Evolutionary conservation across 2,888 invertebrate genomes (phyloP), one percentile per base, ranked within the genome.

Genomic region (Cylindroiulus punctatus): DNA sequence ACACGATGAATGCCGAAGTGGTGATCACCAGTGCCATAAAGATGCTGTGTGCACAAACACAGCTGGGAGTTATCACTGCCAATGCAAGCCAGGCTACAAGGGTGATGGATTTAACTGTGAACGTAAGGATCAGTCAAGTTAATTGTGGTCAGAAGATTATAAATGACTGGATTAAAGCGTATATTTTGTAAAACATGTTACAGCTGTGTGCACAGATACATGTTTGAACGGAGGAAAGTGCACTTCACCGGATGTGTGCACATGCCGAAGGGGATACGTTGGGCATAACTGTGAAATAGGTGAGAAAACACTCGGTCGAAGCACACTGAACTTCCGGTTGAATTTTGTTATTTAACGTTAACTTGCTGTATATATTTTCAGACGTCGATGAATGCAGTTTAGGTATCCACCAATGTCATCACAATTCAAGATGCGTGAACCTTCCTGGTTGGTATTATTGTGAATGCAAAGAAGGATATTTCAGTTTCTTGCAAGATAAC

Each of bases 371-470:
- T 17, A n/a, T 30, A 26, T 81, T 36, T 22, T 86, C 36, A 91
- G 97, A 97, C 92, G 93, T 95, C 90, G 95, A 97, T 92, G 97
- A 97, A 92, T 97, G 97, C 92, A 92, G 93, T 26, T 92, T 93
- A 88, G 93, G 94, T 88, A 92, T 93, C 86, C 94, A 94, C 89
- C 93, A 94, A 87, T 97, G 97, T 91, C 94, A 94, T 88, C 93
- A 93, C 88, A 94, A 95, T 89, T 95, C 96, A 85, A 92, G 93
- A 86, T 97, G 97, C 92, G 94, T 96, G 91, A 97, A 97, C 92
- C 95, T 90, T 86, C 96, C 96, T 81, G 97, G 97, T 89, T 96
- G 96, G 94, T 96, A 96, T 92, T 95, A 96, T 91, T 97, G 97
- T 91, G 94, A 95, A 89, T 97, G 97, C 91, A 94, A 94, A 88